Evolutionary conservation across 1,140 invertebrate species (phyloP).

Genomic region (Uloborus diversus): DNA sequence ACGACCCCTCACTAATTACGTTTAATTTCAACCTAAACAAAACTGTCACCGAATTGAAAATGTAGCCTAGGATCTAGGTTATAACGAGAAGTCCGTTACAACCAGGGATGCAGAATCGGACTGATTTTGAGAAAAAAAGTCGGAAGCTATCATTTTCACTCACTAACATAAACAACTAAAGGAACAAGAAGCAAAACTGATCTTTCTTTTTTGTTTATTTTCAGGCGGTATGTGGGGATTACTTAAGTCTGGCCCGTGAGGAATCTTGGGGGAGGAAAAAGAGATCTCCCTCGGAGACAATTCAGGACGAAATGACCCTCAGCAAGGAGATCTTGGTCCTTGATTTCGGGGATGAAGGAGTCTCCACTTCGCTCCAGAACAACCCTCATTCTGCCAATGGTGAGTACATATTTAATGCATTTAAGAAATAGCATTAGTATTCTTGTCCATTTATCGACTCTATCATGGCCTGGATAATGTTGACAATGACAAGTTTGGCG

Average conservation of each 20-base stretch:
- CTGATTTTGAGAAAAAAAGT: too few species aligned
- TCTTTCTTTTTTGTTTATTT: too few species aligned
- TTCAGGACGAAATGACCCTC: constrained; percentile 86
- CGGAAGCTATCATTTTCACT: too few species aligned
- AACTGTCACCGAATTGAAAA: too few species aligned
- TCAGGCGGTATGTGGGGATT: constrained; percentile 37
- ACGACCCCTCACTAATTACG: too few species aligned
- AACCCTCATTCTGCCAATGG: constrained; percentile 51
- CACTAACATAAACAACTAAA: too few species aligned
- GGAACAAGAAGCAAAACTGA: too few species aligned
- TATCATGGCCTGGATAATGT: neutral
- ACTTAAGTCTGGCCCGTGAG: constrained; percentile 62
- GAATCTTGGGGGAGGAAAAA: constrained; percentile 89
- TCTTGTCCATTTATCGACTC: neutral
- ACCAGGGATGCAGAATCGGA: too few species aligned
- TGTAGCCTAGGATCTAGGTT: too few species aligned
- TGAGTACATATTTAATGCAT: constrained; percentile 11
- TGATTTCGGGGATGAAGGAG: constrained; percentile 78
- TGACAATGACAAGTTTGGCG: neutral
- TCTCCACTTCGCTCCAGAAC: constrained; percentile 20
- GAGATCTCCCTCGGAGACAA: constrained; percentile 73
- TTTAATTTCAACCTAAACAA: too few species aligned
- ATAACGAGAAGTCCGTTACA: too few species aligned
- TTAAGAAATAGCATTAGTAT: neutral
- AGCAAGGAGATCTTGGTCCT: constrained; percentile 92